Evolutionary conservation across 1,140 invertebrate genomes (phyloP), one percentile per base, ranked within the genome.

Genomic region (Cydia splendana): DNA sequence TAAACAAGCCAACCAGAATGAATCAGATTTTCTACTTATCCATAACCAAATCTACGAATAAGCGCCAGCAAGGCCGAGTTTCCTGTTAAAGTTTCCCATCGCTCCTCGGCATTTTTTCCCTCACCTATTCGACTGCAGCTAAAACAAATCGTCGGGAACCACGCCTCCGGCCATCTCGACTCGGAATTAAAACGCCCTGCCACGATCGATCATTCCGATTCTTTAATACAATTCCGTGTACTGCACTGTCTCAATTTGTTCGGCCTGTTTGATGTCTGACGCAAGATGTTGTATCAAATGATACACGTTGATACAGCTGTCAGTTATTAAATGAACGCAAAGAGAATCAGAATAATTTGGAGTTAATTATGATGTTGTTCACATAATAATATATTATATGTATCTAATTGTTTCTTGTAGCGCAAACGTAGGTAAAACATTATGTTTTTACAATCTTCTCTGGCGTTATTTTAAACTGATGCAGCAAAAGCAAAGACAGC

Each of bases 141-240:
- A 87, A 90, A 93, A 92, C 90, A 92, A 93, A 93, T 93, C 84
- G 90, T 90, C 88, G 87, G 78, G 80, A 82, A 87, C 88, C 90
- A 91, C 89, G 90, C 90, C 91, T 88, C 84, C 89, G 84, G 81
- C 82, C 82, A 83, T 89, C 88, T 90, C 86, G 86, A 86, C 91
- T 93, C 90, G 87, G 92, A 92, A 93, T 93, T 93, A 93, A 93
- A 92, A 93, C 91, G 89, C 91, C 87, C 89, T 86, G 83, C 81
- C 88, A 81, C 90, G 87, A 93, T 93, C 91, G 91, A 93, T 93
- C 91, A 93, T 92, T 91, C 84, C 85, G 82, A 91, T 90, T 91
- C 91, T 88, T 91, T 91, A 90, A 91, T 91, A 91, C 87, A 88
- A 93, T 86, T 83, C 81, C 79, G 85, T 85, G 88, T 93, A 90